Conservation (phyloP, 1,140 invertebrate species). For the Drosophila chauvacae region DNA sequence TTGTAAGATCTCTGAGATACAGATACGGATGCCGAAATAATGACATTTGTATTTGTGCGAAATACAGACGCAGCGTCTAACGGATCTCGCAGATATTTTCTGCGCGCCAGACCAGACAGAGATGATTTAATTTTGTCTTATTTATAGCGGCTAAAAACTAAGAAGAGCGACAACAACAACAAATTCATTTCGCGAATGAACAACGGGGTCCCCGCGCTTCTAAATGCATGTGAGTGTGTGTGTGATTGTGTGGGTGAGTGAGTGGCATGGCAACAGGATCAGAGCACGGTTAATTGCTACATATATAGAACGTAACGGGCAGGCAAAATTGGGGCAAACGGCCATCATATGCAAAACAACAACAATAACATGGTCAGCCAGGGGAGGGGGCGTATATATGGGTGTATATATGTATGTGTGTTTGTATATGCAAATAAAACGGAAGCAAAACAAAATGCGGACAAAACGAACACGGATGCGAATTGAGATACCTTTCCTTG, state of each 20-base stretch:
- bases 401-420: neutral
- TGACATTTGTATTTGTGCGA: constrained; percentile 1
- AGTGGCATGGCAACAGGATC: constrained; percentile 75
- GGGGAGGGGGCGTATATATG: neutral
- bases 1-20: constrained; percentile 27
- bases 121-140: constrained; percentile 31
- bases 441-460: constrained; percentile 72
- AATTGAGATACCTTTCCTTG: constrained; percentile 84
- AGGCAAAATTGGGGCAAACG: constrained; percentile 66
- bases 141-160: constrained; percentile 43
- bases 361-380: constrained; percentile 43
- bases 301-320: constrained; percentile 41
- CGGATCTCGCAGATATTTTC: constrained; percentile 25
- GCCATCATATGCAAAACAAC: constrained; percentile 59
- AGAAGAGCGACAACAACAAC: constrained; percentile 14
- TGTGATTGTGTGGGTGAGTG: constrained; percentile 35
- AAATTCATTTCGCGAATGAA: constrained; percentile 14
- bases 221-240: constrained; percentile 9
- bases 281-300: constrained; percentile 45
- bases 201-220: constrained; percentile 17
- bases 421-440: constrained; percentile 32
- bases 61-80: constrained; percentile 1
- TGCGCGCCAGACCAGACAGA: constrained; percentile 47
- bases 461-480: constrained; percentile 31
- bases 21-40: constrained; percentile 10